Base-by-base conservation (phyloP, 1,140 invertebrate species). In the Papilio glaucus region DNA sequence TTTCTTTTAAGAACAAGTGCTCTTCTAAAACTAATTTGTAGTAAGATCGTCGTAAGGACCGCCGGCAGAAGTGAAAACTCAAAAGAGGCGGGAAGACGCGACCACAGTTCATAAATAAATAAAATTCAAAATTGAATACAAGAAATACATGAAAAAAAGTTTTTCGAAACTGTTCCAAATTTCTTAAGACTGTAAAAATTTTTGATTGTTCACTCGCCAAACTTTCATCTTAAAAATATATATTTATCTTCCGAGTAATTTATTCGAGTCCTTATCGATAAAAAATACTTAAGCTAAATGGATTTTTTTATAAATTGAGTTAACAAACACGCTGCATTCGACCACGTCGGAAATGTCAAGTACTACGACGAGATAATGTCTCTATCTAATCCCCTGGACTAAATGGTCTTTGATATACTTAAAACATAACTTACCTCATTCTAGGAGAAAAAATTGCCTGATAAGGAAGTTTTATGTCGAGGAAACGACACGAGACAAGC, bases 271-370 rank as follows among this genome's bases (percentile, higher is more conserved):
- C 39, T 65, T 65, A 39, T 37, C n/a, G 33, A 63, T 65, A 9
- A 15, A 37, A 4, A 15, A n/a, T 65, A 4, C 4, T 33, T 13
- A 37, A 12, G 6, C 60, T 37, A 62, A 39, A 41, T 65, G 12
- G 13, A 62, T 37, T 62, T 26, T 62, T 4, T 38, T 37, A 8
- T 37, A n/a, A n/a, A n/a, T 53, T 53, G 8, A 63, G 61, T 65
- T 33, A 33, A 65, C 62, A 39, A 65, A 65, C 62, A 65, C 18
- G 61, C 29, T 62, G 62, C 62, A 37, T 65, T 37, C 18, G 15
- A 21, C 62, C 15, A 65, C 72, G 75, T 77, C 75, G 75, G 75
- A 77, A 76, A 77, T 67, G 72, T 77, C 69, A 77, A 24, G 62
- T 61, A 21, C 3, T n/a, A 15, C 33, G 53, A 65, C 53, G 62